Percentiles rank a stretch among this genome's conserved stretches.
Evolutionary conservation across 2,888 invertebrate species (phyloP).

Genomic region (Drosophila lacicola): DNA sequence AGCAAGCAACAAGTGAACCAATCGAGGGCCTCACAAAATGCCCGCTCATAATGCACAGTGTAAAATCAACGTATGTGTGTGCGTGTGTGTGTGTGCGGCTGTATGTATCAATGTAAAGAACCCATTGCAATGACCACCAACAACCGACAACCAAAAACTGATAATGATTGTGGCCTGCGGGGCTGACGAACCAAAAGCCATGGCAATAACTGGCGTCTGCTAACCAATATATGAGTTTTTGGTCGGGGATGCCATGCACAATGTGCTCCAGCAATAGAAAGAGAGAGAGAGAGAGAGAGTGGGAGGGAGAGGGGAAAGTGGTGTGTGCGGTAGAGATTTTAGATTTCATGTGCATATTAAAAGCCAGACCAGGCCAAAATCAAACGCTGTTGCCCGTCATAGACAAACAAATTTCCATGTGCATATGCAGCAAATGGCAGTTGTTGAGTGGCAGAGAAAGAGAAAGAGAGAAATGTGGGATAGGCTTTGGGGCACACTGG

Average conservation of each 20-base stretch:
- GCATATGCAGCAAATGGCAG: slow-evolving; percentile 61
- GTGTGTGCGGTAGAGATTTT: slow-evolving; percentile 40
- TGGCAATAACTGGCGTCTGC: slow-evolving; percentile 75
- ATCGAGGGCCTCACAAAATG: slow-evolving; percentile 37
- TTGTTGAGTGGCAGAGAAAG: slow-evolving; percentile 35
- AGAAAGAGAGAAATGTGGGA: neutral
- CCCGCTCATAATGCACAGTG: slow-evolving; percentile 42
- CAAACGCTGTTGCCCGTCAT: slow-evolving; percentile 64
- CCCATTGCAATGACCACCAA: slow-evolving; percentile 36
- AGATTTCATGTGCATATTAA: slow-evolving; percentile 73
- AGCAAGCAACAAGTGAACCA: slow-evolving; percentile 57
- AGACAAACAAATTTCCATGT: slow-evolving; percentile 74
- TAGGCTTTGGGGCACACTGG: neutral
- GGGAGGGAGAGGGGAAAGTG: neutral
- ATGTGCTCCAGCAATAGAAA: slow-evolving; percentile 5
- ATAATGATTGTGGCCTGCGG: slow-evolving; percentile 79
- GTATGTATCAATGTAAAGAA: slow-evolving; percentile 31
- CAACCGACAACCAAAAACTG: slow-evolving; percentile 67
- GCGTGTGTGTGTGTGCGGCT: slow-evolving; percentile 7
- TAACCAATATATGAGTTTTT: slow-evolving; percentile 63
- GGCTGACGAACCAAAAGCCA: slow-evolving; percentile 55
- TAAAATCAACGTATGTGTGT: slow-evolving; percentile 14
- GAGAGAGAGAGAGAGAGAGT: neutral
- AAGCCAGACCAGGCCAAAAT: slow-evolving; percentile 64
- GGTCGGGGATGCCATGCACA: slow-evolving; percentile 10